Evolutionary conservation across 2,113 vertebrate species (phyloP), one percentile per base, ranked within the genome.

Genomic region (Rynchops niger): DNA sequence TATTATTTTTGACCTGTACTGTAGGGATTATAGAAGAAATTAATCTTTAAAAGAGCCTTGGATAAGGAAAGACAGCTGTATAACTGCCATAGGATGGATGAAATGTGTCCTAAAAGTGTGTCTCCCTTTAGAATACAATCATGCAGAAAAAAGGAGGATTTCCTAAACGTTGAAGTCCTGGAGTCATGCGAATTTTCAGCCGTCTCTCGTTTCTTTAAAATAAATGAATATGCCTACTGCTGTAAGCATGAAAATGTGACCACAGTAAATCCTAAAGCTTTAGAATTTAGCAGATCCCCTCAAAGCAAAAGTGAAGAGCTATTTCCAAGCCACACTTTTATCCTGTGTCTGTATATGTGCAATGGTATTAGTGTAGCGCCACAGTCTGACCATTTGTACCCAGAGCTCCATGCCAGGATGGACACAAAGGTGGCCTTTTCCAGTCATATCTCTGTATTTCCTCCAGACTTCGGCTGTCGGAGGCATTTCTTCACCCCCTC

Each of bases 1-100:
- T 92, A 87, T 91, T 78, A 67, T 74, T 92, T 90, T 89, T 95
- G 61, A 95, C 88, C 61, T 84, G 53, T 61, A 40, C 49, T 82
- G 36, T 82, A 69, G 49, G 71, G 45, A 95, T 90, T 87, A 85
- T 36, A 82, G 52, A 72, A 79, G 18, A 94, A 91, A 95, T 87
- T 63, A 80, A 90, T 93, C 82, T 92, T 85, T 93, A 25, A 53
- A 92, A 91, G 65, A 72, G 56, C 63, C 67, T 52, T 63, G 72
- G 27, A 62, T 88, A 61, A 86, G 70, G 61, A 92, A 94, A 92
- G 71, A 78, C 58, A 86, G 42, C 38, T 92, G 73, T 95, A 56
- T 84, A 91, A 85, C 61, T 59, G 56, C 63, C 53, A 69, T 18
- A 76, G n/a, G 17, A 7, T 80, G n/a, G 36, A 76, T 76, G 49